Evolutionary conservation across 2,888 invertebrate genomes (phyloP).

Genomic region (Lithophane leautieri): DNA sequence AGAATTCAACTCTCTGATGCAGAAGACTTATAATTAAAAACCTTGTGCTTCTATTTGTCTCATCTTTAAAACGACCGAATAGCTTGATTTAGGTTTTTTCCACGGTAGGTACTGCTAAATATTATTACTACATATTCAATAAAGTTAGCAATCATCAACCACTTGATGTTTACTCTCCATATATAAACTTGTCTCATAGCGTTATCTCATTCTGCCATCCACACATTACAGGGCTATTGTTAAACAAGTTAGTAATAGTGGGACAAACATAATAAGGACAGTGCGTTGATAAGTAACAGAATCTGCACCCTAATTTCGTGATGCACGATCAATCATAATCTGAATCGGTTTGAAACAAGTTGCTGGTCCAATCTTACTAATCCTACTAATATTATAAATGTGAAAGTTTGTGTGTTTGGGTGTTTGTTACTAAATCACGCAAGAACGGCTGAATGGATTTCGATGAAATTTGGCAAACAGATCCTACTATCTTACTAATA

Average conservation of each 20-base stretch:
- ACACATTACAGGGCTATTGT: neutral
- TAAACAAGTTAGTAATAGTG: neutral
- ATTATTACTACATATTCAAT: neutral
- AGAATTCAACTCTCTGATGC: neutral
- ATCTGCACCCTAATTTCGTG: too few relatives aligned
- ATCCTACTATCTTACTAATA: too few relatives aligned
- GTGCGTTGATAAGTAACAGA: neutral
- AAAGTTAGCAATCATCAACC: neutral
- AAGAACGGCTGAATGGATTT: too few relatives aligned
- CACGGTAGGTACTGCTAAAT: neutral
- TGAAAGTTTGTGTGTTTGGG: too few relatives aligned
- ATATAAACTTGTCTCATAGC: neutral
- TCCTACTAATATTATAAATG: too few relatives aligned
- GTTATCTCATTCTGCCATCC: neutral
- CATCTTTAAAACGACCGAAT: neutral
- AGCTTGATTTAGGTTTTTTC: neutral
- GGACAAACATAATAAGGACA: neutral
- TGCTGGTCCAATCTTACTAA: too few relatives aligned
- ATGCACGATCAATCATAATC: too few relatives aligned
- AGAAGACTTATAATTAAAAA: neutral
- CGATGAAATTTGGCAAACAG: too few relatives aligned
- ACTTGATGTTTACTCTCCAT: neutral
- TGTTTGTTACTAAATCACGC: too few relatives aligned
- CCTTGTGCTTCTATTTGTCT: neutral
- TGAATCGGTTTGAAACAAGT: too few relatives aligned